Evolutionary conservation across 1,140 invertebrate species (phyloP), one percentile per base, ranked within the genome.

Genomic region (Calosoma granatense): DNA sequence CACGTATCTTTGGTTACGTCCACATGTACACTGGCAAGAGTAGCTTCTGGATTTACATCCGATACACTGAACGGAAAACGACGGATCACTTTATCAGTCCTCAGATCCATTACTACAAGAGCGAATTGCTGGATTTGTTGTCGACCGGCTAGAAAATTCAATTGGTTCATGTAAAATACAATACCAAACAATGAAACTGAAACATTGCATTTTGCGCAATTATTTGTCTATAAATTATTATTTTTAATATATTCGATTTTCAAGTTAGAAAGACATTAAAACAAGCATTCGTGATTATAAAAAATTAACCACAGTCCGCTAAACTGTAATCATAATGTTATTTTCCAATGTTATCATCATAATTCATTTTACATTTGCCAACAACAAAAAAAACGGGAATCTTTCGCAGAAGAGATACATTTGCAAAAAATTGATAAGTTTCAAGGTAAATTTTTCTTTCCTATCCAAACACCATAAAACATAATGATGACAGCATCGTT

Each of bases 101-200:
- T 76, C 14, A 88, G 68, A 62, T 90, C 83, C 21, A 82, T 82
- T 0, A 84, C 68, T 14, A 86, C 74, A n/a, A 88, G 75, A 14
- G 80, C 78, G 1, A 80, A 78, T 0, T 78, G 77, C 53, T 77
- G 76, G 1, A 86, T 66, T 57, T 77, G 71, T 43, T 73, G 74
- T 0, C 69, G 69, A 47, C 81, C 77, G 14, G 78, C 84, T 76
- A 74, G 64, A 71, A 65, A 21, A 17, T 11, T 23, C 12, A 51
- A 52, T 51, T 21, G 6, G 36, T 47, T 43, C 20, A n/a, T n/a
- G 9, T 6, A 30, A 30, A 30, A 6, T 30, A 6, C 26, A 6
- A 6, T 30, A 4, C 4, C 4, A 6, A 14, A 30, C 14, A 6
- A 14, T 47, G 15, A 53, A 9, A 20, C 22, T 9, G 6, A 53